These are phyloP conservation scores for Monoplex corrugatus DNA, from an alignment of 2,888 invertebrate genomes.

Conservation along the genomic window DNA sequence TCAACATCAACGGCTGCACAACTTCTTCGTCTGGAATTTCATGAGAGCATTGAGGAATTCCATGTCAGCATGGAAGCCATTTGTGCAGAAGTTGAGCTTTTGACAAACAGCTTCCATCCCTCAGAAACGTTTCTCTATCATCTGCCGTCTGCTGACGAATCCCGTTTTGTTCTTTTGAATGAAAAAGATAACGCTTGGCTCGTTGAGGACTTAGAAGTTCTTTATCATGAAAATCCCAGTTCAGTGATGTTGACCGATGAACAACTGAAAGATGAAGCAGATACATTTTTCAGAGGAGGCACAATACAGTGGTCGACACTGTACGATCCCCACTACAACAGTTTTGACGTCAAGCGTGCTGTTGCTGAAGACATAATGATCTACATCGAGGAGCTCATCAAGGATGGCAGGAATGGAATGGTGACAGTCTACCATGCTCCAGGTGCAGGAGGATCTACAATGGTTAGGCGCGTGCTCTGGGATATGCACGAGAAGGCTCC, in stretches of 20 bases:
- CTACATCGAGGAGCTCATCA: slow-evolving; percentile 50
- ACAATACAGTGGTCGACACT: slow-evolving; percentile 62
- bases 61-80: slow-evolving; percentile 40
- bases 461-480: slow-evolving; percentile 64
- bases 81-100: slow-evolving; percentile 49
- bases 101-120: neutral
- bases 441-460: slow-evolving; percentile 66
- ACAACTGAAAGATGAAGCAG: slow-evolving; percentile 58
- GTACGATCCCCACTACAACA: slow-evolving; percentile 58
- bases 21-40: neutral
- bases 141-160: slow-evolving; percentile 48
- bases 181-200: slow-evolving; percentile 58
- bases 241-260: slow-evolving; percentile 50
- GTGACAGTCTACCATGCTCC: slow-evolving; percentile 64
- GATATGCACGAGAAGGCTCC: slow-evolving; percentile 58
- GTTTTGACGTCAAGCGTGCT: slow-evolving; percentile 62
- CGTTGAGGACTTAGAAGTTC: slow-evolving; percentile 60
- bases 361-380: slow-evolving; percentile 47
- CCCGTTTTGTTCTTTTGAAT: slow-evolving; percentile 36
- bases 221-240: slow-evolving; percentile 56
- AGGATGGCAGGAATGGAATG: slow-evolving; percentile 52
- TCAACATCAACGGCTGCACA: neutral
- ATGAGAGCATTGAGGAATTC: neutral
- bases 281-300: slow-evolving; percentile 64
- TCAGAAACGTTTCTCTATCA: slow-evolving; percentile 38